These are phyloP conservation scores for Pheosia tremula DNA, from an alignment of 2,888 invertebrate species.

Conservation along the genomic window DNA sequence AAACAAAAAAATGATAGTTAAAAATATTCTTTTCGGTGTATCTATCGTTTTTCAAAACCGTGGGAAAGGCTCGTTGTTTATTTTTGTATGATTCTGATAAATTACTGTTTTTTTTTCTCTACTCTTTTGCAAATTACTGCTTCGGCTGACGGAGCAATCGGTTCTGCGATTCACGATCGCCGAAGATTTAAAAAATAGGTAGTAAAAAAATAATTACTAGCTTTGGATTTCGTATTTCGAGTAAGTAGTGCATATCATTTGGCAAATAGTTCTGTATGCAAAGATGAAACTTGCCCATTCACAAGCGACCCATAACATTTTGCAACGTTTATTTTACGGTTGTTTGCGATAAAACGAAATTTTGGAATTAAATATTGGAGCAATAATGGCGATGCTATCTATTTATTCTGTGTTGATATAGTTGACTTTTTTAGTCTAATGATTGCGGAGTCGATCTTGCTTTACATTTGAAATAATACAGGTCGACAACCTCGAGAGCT, in stretches of 20 bases:
- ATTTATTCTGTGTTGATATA: constrained; percentile 34
- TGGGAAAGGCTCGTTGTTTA: constrained; percentile 63
- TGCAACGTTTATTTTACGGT: constrained; percentile 54
- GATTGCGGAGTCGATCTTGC: constrained; percentile 27
- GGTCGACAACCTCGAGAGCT: constrained; percentile 20
- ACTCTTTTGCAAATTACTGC: constrained; percentile 61
- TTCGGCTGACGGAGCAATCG: constrained; percentile 63
- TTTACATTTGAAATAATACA: constrained; percentile 24
- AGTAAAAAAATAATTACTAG: constrained; percentile 57
- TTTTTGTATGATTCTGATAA: constrained; percentile 53
- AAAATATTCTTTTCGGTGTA: constrained; percentile 41
- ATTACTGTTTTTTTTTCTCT: constrained; percentile 50
- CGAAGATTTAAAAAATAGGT: constrained; percentile 47
- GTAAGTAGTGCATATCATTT: constrained; percentile 69
- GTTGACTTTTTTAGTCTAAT: constrained; percentile 33
- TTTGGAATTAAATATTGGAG: constrained; percentile 43
- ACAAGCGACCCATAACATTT: constrained; percentile 50
- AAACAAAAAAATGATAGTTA: constrained; percentile 37
- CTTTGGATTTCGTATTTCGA: constrained; percentile 59
- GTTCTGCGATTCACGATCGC: constrained; percentile 63
- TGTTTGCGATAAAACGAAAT: constrained; percentile 40
- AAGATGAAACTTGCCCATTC: constrained; percentile 49
- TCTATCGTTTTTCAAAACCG: constrained; percentile 51
- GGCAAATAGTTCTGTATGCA: constrained; percentile 56
- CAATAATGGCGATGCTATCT: constrained; percentile 35